Conservation (phyloP, 2,113 vertebrate genomes). For the Ciconia maguari region DNA sequence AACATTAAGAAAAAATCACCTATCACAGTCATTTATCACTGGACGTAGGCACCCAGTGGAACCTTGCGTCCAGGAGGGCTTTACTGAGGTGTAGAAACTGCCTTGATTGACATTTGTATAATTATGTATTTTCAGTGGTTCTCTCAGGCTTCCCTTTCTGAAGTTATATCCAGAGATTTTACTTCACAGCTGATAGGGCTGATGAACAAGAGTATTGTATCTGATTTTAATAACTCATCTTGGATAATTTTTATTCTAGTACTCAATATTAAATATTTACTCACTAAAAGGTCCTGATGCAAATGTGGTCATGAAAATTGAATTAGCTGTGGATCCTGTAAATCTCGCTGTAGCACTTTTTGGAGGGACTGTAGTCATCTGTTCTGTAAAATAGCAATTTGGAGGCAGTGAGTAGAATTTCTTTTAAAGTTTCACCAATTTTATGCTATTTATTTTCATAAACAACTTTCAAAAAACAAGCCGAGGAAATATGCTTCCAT, state of each 20-base stretch:
- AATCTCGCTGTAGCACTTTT: not conserved
- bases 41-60: too few species aligned
- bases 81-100: too few species aligned
- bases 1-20: too few species aligned
- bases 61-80: too few species aligned
- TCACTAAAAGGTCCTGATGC: not conserved
- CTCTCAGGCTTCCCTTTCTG: not conserved
- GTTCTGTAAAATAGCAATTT: not conserved
- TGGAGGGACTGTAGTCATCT: not conserved
- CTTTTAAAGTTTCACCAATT: not conserved
- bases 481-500: not conserved
- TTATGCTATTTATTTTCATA: not conserved
- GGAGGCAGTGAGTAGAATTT: not conserved
- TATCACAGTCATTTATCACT: too few species aligned
- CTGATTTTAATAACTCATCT: not conserved
- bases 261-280: not conserved
- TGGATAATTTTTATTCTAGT: not conserved
- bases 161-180: not conserved
- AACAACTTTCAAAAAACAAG: not conserved
- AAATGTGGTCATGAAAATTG: not conserved
- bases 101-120: not conserved
- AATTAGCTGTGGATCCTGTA: not conserved
- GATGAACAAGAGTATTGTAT: not conserved
- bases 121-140: not conserved
- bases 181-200: not conserved